Percentiles rank a stretch among this genome's conserved stretches.
Conservation (phyloP, 1,140 invertebrate genomes). For the Pectinophora gossypiella region DNA sequence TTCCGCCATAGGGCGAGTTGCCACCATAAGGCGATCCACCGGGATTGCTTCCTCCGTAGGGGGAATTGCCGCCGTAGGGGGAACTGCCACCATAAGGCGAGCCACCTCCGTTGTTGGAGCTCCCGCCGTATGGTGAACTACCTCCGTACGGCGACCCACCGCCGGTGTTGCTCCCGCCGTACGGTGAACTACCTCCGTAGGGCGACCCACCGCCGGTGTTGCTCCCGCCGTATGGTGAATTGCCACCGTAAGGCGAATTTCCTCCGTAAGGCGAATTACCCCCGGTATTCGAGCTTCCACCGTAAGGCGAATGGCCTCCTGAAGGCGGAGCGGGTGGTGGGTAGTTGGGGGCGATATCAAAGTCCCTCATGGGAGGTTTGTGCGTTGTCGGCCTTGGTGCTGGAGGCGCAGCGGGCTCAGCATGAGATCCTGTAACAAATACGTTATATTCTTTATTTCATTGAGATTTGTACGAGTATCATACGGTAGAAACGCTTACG, state of each 20-base stretch:
- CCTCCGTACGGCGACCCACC: conserved; percentile 30
- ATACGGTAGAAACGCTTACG: too few relatives aligned
- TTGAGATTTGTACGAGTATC: too few relatives aligned
- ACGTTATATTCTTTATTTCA: too few relatives aligned
- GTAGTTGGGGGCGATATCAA: conserved; percentile 55
- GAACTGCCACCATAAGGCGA: conserved; percentile 26
- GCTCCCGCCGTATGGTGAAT: conserved; percentile 29
- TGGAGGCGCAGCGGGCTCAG: conserved; percentile 44
- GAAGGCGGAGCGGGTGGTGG: conserved; percentile 52
- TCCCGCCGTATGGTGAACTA: conserved; percentile 25
- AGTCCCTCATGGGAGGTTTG: conserved; percentile 36
- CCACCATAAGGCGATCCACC: conserved; percentile 17
- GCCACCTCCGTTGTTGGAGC: conserved; percentile 25
- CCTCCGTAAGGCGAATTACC: conserved; percentile 16
- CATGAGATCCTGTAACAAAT: conserved; percentile 46
- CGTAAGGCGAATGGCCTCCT: conserved; percentile 16
- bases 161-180: conserved; percentile 22
- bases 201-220: conserved; percentile 32
- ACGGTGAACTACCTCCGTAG: conserved; percentile 29
- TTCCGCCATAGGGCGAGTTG: conserved; percentile 2
- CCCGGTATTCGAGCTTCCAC: conserved; percentile 3
- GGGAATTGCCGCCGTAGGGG: conserved; percentile 30
- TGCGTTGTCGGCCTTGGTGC: conserved; percentile 41
- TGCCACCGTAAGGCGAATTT: conserved; percentile 15
- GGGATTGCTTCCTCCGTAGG: conserved; percentile 32